These are phyloP conservation scores for Chauna torquata DNA, from an alignment of 2,113 vertebrate genomes.

Conservation along the genomic window DNA sequence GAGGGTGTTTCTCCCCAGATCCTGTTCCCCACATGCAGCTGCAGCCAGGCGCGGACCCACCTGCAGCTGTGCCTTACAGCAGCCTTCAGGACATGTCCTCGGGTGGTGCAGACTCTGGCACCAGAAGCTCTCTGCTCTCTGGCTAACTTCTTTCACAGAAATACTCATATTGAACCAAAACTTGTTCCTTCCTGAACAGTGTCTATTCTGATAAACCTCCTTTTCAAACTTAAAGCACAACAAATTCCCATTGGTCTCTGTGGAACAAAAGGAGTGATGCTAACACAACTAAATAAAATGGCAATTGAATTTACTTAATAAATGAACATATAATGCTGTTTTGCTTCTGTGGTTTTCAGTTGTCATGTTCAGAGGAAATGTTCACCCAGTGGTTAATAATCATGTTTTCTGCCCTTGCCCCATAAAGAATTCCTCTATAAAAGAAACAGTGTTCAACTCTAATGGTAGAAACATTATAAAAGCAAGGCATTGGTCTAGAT, in stretches of 20 bases:
- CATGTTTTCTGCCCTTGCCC: not conserved
- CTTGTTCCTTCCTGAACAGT: not conserved
- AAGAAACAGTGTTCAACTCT: not conserved
- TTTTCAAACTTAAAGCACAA: not conserved
- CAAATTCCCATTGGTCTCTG: rapidly evolving
- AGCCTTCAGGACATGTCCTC: not conserved
- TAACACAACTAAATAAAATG: not conserved
- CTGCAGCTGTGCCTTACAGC: not conserved
- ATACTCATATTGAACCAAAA: not conserved
- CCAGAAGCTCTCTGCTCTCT: too few relatives aligned
- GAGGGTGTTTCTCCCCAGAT: not conserved
- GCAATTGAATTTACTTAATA: not conserved
- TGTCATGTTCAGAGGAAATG: not conserved
- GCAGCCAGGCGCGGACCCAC: not conserved
- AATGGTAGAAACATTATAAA: not conserved
- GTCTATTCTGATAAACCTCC: not conserved
- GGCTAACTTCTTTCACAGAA: not conserved
- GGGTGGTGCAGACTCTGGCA: not conserved
- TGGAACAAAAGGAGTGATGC: not conserved
- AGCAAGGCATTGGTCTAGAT: not conserved
- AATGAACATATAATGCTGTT: not conserved
- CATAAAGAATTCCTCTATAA: not conserved
- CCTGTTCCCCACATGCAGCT: not conserved
- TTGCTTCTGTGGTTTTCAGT: not conserved
- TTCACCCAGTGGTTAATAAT: not conserved